A percentile compares a stretch with the other conserved stretches of the same genome.
These are phyloP conservation scores for Heterodera filipjevi DNA, from an alignment of 2,888 invertebrate genomes.

Conservation along the genomic window DNA sequence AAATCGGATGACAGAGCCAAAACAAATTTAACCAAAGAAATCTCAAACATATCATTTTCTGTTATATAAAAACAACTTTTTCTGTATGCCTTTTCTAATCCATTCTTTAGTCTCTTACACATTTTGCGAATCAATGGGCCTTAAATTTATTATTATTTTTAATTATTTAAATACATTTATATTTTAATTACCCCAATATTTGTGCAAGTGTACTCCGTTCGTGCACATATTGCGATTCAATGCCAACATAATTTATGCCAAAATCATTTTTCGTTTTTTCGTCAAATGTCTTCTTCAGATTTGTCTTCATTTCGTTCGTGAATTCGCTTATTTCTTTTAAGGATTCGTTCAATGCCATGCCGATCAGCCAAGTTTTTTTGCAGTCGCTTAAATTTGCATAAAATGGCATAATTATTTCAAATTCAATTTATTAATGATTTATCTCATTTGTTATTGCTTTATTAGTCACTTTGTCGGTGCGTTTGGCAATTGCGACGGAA, in stretches of 20 bases:
- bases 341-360: neutral
- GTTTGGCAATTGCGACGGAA: neutral
- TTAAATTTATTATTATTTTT: no score
- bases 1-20: no score
- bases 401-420: neutral
- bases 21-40: no score
- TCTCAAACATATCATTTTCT: no score
- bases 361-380: neutral
- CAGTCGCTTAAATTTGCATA: neutral
- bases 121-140: no score
- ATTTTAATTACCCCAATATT: neutral
- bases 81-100: no score
- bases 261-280: neutral
- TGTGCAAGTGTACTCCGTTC: neutral
- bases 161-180: neutral
- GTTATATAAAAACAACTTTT: no score
- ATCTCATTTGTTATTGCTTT: neutral
- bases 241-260: neutral
- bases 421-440: neutral
- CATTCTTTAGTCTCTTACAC: no score
- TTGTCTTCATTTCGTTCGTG: neutral
- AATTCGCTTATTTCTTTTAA: neutral
- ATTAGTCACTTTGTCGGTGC: neutral
- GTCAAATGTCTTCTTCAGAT: neutral
- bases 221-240: neutral